A percentile compares a stretch with the other conserved stretches of the same genome.
phyloP scores from a whole-genome alignment of 2,113 vertebrate species.

The Tupaia tana region DNA sequence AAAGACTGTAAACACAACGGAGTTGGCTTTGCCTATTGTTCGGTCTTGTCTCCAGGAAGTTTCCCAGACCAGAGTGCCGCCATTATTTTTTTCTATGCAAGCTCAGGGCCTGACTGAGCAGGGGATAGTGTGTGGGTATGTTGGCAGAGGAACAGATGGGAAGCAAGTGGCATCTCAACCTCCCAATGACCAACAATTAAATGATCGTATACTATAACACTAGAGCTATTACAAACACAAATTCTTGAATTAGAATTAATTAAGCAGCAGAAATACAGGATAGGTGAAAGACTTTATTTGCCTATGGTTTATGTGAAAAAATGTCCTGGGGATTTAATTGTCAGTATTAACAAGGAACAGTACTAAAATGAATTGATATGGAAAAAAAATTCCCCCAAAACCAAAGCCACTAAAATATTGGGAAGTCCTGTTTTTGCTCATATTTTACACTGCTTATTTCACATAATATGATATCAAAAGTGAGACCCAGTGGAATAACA shows the following conservation, averaged over 20 bases:
- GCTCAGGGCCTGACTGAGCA: background rate
- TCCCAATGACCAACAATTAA: background rate
- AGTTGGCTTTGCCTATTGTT: background rate
- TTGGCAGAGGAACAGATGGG: background rate
- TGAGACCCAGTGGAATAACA: background rate
- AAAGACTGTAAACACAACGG: slow-evolving; percentile 34
- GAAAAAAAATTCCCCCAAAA: background rate
- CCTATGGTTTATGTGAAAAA: slow-evolving; percentile 33
- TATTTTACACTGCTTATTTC: background rate
- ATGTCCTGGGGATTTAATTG: background rate
- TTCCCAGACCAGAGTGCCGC: background rate
- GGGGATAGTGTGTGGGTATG: background rate
- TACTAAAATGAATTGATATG: background rate
- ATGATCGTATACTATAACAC: background rate
- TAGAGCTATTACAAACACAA: slow-evolving; percentile 12
- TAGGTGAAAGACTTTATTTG: background rate
- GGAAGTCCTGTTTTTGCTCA: background rate
- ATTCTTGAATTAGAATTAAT: slow-evolving; percentile 26
- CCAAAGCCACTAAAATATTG: background rate
- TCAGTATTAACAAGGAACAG: background rate
- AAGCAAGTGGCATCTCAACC: background rate
- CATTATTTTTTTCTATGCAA: background rate
- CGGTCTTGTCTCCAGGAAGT: slow-evolving; percentile 38
- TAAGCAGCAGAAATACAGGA: slow-evolving; percentile 36
- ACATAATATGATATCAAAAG: background rate